Evolutionary conservation across 2,888 invertebrate genomes (phyloP), one percentile per base, ranked within the genome.

Genomic region (Cryptophagus acutangulus): DNA sequence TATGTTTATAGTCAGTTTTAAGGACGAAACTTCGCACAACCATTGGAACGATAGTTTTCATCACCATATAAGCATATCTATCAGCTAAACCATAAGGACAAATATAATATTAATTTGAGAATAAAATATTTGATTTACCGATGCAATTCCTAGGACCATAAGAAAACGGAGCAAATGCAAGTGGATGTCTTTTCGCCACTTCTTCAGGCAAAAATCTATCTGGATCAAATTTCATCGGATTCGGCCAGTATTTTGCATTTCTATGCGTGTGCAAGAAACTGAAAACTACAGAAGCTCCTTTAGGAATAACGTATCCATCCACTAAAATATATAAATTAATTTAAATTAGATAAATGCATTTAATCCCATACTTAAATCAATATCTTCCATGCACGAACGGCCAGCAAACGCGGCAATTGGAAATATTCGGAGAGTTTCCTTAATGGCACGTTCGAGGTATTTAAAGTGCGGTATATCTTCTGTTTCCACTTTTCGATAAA

Each of bases 121-220:
- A n/a, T n/a, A n/a, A n/a, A n/a, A n/a, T n/a, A n/a, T n/a, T n/a
- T n/a, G n/a, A n/a, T n/a, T 31, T 31, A 31, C 31, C 31, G n/a
- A 34, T 17, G 31, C 44, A 31, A 51, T 49, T 42, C 42, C 41
- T 34, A 41, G 42, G 25, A 14, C 40, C 16, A 37, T 37, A 17
- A 26, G 33, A 28, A 30, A 33, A 15, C 4, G 36, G 28, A 14
- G 14, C 5, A 28, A 10, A 25, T 12, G 13, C 4, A 15, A 25
- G 8, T 8, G 10, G 36, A 12, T 28, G 29, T 3, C 28, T 3
- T 3, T 35, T 34, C 2, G 34, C 34, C 12, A 34, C 5, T 9
- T 34, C 15, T 8, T 34, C 34, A 6, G 34, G 34, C 15, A 34
- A 18, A 12, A 34, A 34, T 9, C 34, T 4, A 18, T 34, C 34